Base-by-base conservation (phyloP, 2,888 invertebrate genomes). In the Dasypolia templi region DNA sequence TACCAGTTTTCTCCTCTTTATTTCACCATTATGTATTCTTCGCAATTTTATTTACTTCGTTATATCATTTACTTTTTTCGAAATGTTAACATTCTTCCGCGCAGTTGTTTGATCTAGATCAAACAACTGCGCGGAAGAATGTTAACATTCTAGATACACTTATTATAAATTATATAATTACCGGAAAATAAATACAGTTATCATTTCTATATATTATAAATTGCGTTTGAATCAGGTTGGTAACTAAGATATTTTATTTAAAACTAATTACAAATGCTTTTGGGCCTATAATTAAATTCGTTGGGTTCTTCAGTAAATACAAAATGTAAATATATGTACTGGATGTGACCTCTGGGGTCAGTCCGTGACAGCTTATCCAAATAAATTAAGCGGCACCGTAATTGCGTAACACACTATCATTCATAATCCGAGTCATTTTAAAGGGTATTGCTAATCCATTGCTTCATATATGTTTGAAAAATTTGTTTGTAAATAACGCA, bases 181-280 rank as follows among this genome's bases (percentile, higher is more conserved):
- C 53, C 22, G 55, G 46, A 32, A 75, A 75, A 75, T 53, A 62
- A 66, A 56, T 42, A 35, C 11, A 44, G 58, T 75, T 75, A 29
- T 12, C 22, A 56, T 39, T 29, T 22, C 7, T 9, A 58, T 3
- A 19, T 32, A 59, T 62, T n/a, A 29, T 71, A 62, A 62, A 74
- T n/a, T 26, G 29, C 26, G 12, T 29, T 26, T 58, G 22, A 19
- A n/a, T 32, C 6, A 3, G 26, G 46, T 19, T 14, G 46, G 14
- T 29, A 46, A 26, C 32, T 44, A n/a, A 29, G 3, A 55, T 46
- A 26, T 71, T 56, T 55, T 11, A 67, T 70, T 67, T 64, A n/a
- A 32, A 53, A 67, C 35, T 32, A 64, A 39, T 61, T 59, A 55
- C 4, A 35, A 65, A 67, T 44, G 51, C 5, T 67, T 76, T 53